Percentiles rank a stretch among this genome's conserved stretches.
Evolutionary conservation across 2,113 vertebrate species (phyloP).

Genomic region (Balaenoptera acutorostrata): DNA sequence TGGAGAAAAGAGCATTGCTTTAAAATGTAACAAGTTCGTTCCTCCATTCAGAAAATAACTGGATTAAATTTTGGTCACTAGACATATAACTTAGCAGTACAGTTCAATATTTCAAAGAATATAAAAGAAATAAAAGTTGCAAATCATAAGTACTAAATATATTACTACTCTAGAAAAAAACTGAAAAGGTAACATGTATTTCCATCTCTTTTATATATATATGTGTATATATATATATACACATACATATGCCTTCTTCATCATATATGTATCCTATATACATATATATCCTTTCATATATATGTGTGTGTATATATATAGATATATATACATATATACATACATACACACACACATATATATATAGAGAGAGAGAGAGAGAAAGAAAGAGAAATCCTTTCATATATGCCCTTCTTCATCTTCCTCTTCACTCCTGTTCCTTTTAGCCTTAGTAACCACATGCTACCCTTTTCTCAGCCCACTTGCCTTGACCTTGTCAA

Average conservation of each 20-base stretch:
- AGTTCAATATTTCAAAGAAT: neutral
- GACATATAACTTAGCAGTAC: neutral
- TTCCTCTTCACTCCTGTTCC: neutral
- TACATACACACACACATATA: neutral
- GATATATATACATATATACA: neutral
- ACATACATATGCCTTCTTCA: neutral
- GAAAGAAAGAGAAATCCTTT: neutral
- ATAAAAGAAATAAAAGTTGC: neutral
- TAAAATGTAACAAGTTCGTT: neutral
- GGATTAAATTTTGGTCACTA: neutral
- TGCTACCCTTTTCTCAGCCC: neutral
- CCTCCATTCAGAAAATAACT: neutral
- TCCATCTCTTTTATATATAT: neutral
- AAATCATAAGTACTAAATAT: neutral
- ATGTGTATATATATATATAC: neutral
- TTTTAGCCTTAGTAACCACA: neutral
- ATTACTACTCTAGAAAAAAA: neutral
- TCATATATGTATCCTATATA: neutral
- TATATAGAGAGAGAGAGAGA: no score
- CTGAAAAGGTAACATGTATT: neutral
- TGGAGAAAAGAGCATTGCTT: neutral
- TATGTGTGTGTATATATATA: no score
- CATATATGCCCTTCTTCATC: neutral
- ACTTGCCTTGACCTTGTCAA: neutral
- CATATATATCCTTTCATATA: no score